Percentiles rank a stretch among this genome's conserved stretches.
Evolutionary conservation across 2,888 invertebrate species (phyloP).

Genomic region (Drosophila merina): DNA sequence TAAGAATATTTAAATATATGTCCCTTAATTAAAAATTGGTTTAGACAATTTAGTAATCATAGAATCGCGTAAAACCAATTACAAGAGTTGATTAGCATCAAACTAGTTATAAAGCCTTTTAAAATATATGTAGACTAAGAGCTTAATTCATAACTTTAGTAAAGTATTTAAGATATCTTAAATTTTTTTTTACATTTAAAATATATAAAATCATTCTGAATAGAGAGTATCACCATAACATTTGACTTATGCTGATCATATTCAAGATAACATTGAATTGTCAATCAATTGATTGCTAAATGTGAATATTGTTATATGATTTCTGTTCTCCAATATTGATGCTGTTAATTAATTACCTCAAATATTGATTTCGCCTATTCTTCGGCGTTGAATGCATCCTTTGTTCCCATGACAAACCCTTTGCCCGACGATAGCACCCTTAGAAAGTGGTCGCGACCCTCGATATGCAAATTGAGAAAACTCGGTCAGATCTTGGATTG

Average conservation of each 20-base stretch:
- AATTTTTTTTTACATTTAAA: too few relatives aligned
- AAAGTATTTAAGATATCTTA: too few relatives aligned
- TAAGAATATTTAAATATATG: too few relatives aligned
- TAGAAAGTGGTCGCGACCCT: slow-evolving; percentile 48
- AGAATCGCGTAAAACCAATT: too few relatives aligned
- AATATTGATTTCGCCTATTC: slow-evolving; percentile 76
- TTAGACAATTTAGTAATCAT: too few relatives aligned
- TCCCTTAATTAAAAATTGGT: too few relatives aligned
- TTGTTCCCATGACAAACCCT: slow-evolving; percentile 77
- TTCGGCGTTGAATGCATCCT: slow-evolving; percentile 55
- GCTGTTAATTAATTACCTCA: slow-evolving; percentile 79
- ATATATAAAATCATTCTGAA: too few relatives aligned
- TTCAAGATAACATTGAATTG: slow-evolving; percentile 57
- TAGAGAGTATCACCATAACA: neutral
- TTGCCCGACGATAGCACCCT: slow-evolving; percentile 40
- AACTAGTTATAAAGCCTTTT: too few relatives aligned
- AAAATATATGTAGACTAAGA: too few relatives aligned
- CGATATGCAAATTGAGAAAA: slow-evolving; percentile 65
- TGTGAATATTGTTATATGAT: slow-evolving; percentile 65
- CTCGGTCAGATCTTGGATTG: slow-evolving; percentile 33
- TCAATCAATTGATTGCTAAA: slow-evolving; percentile 69
- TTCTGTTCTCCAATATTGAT: slow-evolving; percentile 41
- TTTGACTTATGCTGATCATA: slow-evolving; percentile 34
- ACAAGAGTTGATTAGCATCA: too few relatives aligned
- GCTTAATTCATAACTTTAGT: too few relatives aligned